Percentiles rank a stretch among this genome's conserved stretches.
phyloP scores from a whole-genome alignment of 2,888 invertebrate species.

The Drosophila borealis region DNA sequence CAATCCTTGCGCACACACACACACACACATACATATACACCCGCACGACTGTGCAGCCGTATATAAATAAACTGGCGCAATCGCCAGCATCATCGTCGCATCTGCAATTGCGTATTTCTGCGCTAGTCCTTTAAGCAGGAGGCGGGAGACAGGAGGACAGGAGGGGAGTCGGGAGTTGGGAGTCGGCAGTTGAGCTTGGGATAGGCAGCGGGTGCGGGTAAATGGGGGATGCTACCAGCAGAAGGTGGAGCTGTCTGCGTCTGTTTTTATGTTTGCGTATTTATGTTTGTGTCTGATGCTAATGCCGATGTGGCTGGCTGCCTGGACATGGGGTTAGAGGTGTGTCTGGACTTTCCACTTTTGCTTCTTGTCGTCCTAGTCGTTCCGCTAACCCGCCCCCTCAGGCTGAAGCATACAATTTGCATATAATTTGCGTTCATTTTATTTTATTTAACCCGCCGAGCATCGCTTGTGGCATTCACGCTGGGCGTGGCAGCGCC shows the following conservation, averaged over 20 bases:
- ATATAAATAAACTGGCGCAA: constrained; percentile 78
- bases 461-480: constrained; percentile 29
- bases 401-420: constrained; percentile 80
- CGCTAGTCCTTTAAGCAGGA: constrained; percentile 36
- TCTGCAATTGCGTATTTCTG: constrained; percentile 76
- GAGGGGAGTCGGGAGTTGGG: constrained; percentile 4
- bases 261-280: constrained; percentile 55
- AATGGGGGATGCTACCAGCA: constrained; percentile 19
- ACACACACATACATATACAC: background rate
- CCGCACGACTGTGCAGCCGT: constrained; percentile 33
- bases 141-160: background rate
- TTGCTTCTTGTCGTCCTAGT: constrained; percentile 62
- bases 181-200: background rate
- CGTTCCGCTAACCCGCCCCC: constrained; percentile 31
- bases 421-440: constrained; percentile 84
- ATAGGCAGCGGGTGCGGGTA: constrained; percentile 1
- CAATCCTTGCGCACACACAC: constrained; percentile 5
- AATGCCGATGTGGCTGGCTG: constrained; percentile 52
- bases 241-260: constrained; percentile 54
- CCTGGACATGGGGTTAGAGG: constrained; percentile 58
- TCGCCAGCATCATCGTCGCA: constrained; percentile 76
- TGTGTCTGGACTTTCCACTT: constrained; percentile 77
- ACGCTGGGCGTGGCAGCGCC: constrained; percentile 53
- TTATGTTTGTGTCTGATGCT: constrained; percentile 65
- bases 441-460: constrained; percentile 69